Evolutionary conservation across 2,888 invertebrate species (phyloP).

Genomic region (Acronicta leporina): DNA sequence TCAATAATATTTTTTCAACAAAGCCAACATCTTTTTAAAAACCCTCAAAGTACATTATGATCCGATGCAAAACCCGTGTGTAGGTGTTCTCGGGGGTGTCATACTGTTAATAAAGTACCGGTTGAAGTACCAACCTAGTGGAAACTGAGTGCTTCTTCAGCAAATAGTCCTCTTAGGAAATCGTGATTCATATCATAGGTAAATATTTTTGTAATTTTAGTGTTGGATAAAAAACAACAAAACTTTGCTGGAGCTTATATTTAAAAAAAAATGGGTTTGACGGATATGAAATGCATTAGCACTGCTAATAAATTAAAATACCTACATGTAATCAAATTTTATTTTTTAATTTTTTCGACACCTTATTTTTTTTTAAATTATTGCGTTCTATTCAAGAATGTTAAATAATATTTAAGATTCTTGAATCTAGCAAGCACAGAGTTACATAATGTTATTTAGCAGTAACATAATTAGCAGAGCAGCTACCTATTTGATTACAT

Average conservation of each 20-base stretch:
- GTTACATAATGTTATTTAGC: too few relatives aligned
- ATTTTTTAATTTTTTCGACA: too few relatives aligned
- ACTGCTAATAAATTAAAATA: too few relatives aligned
- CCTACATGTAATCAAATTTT: too few relatives aligned
- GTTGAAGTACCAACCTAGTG: constrained; percentile 21
- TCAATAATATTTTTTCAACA: not conserved
- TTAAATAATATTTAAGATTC: too few relatives aligned
- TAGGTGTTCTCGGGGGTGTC: constrained; percentile 25
- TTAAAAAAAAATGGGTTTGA: too few relatives aligned
- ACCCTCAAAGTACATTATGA: constrained; percentile 27
- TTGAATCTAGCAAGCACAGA: too few relatives aligned
- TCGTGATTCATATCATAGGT: constrained; percentile 20
- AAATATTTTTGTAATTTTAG: constrained; percentile 13
- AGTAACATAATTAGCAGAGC: too few relatives aligned
- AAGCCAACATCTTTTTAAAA: constrained; percentile 15
- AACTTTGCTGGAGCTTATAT: not conserved
- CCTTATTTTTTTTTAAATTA: too few relatives aligned
- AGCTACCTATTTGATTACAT: too few relatives aligned
- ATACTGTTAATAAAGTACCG: constrained; percentile 24
- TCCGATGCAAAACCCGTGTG: constrained; percentile 44
- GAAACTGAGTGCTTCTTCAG: constrained; percentile 42
- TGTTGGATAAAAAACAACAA: constrained; percentile 7
- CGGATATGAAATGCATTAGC: too few relatives aligned
- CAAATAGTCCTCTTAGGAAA: constrained; percentile 41
- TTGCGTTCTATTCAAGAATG: too few relatives aligned